Evolutionary conservation across 2,797 vertebrate genomes (phyloP).

Genomic region (Mionectes olivaceus): DNA sequence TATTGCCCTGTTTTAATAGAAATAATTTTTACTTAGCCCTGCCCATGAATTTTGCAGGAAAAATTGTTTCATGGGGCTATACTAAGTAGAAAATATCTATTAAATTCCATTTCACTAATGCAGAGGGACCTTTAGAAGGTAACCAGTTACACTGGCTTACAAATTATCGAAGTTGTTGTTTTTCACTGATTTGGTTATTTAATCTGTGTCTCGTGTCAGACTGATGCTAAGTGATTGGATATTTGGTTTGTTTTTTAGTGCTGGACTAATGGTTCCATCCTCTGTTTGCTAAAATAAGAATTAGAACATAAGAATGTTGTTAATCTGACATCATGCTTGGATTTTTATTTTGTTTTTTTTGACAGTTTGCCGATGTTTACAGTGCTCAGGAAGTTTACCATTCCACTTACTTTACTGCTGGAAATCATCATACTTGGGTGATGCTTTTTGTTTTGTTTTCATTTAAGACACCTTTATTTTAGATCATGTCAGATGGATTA

Average conservation of each 20-base stretch:
- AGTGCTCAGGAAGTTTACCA: conserved; percentile 93
- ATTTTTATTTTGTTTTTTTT: conserved; percentile 55
- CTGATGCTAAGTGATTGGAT: not conserved
- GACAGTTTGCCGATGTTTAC: conserved; percentile 96
- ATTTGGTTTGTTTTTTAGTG: not conserved
- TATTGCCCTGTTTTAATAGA: not conserved
- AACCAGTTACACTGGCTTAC: not conserved
- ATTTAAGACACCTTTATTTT: not conserved
- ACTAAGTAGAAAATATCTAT: not conserved
- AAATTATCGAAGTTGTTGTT: not conserved
- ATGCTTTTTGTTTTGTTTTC: conserved; percentile 24
- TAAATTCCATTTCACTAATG: not conserved
- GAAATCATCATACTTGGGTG: conserved; percentile 89
- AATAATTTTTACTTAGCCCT: not conserved
- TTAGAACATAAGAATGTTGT: not conserved
- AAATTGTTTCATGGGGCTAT: not conserved
- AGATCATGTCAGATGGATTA: not conserved
- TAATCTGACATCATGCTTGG: conserved; percentile 2
- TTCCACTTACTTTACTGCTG: conserved; percentile 91
- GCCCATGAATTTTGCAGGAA: not conserved
- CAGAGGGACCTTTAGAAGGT: not conserved
- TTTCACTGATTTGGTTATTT: not conserved
- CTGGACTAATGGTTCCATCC: not conserved
- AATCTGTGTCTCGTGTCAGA: not conserved
- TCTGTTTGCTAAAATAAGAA: conserved; percentile 5